These are phyloP conservation scores for Axinella damicornis DNA, from an alignment of 37 sponge, comb jelly and placozoan species.

Conservation along the genomic window DNA sequence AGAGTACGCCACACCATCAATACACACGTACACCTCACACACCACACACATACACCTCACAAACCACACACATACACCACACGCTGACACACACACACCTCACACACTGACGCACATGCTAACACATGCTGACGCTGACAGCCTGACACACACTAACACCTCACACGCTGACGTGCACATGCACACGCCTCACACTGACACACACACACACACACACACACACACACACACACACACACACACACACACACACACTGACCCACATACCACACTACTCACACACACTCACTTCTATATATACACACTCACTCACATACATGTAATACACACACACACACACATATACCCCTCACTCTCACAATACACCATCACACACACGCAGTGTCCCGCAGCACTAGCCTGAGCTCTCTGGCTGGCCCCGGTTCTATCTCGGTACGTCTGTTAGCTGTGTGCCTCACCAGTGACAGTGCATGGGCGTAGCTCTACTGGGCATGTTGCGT, in stretches of 20 bases:
- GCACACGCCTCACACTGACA: constrained; percentile 11
- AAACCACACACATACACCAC: too few relatives aligned
- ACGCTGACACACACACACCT: too few relatives aligned
- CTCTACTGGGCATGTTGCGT: neutral
- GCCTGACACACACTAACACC: too few relatives aligned
- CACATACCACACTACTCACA: too few relatives aligned
- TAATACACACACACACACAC: constrained; percentile 3
- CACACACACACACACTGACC: too few relatives aligned
- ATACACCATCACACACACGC: too few relatives aligned
- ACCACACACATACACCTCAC: constrained; percentile 7
- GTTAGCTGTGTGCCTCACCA: neutral
- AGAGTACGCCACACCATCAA: neutral
- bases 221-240: constrained; percentile 11
- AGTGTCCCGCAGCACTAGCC: constrained; percentile 69
- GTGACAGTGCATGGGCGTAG: too few relatives aligned
- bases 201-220: constrained; percentile 12
- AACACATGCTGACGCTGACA: too few relatives aligned
- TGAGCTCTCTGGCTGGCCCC: constrained; percentile 39
- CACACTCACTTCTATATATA: too few relatives aligned
- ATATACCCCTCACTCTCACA: too few relatives aligned
- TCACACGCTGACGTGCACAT: neutral
- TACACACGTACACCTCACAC: neutral
- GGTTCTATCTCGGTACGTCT: constrained; percentile 41
- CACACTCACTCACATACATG: neutral
- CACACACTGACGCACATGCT: too few relatives aligned